Base-by-base conservation (phyloP, 1,140 invertebrate genomes). In the Drosophila melanica region DNA sequence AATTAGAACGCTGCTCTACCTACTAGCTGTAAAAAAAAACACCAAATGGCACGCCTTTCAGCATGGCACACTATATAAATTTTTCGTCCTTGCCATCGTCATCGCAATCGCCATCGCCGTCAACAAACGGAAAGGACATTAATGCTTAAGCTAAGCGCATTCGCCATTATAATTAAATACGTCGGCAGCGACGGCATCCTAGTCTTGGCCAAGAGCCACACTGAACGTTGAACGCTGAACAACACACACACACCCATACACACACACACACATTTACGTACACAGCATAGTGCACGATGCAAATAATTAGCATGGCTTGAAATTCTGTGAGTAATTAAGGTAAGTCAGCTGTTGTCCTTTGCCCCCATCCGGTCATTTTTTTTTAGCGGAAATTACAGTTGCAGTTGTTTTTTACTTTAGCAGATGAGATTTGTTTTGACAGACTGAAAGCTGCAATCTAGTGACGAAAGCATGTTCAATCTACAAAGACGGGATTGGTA, bases 271-370 rank as follows among this genome's bases (percentile, higher is more conserved):
- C 47, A 48, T 11, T 27, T 18, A 33, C 45, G 23, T 5, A 54
- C 1, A 44, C 14, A 18, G 39, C 50, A 53, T 64, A 75, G 45
- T 79, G 75, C 69, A 72, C 60, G 70, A 53, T 67, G 79, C 72
- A 87, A 87, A 87, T 87, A 87, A 87, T 87, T 89, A 87, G 82
- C 82, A 68, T 81, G 68, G 68, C 82, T 70, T 35, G 71, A 57
- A 81, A 64, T 81, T 48, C 79, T 55, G 75, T 71, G 78, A 81
- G 81, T 86, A 89, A 87, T 87, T 89, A 87, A 87, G 82, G 82
- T 89, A 87, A 82, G 72, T 87, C 72, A 89, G 82, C 82, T 87
- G 79, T 77, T 87, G 57, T 54, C 75, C 51, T 48, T 69, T 70
- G 18, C 47, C 50, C 50, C 48, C 51, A 37, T 27, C 47, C 16